Evolutionary conservation across 2,113 vertebrate species (phyloP), one percentile per base, ranked within the genome.

Genomic region (Tragelaphus buxtoni): DNA sequence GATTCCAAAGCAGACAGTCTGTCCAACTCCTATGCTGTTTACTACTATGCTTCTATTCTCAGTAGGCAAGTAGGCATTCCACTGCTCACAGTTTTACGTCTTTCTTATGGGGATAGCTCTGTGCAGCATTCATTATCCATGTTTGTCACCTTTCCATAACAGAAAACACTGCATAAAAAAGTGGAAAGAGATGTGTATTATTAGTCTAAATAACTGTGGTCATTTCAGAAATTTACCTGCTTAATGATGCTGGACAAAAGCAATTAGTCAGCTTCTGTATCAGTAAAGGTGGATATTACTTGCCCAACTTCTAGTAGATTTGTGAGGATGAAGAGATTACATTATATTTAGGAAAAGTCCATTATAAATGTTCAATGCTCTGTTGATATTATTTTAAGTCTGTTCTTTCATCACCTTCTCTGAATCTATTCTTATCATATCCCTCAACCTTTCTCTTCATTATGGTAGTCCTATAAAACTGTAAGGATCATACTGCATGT

Each of bases 191-290:
- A 61, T 49, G 4, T 84, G 42, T 69, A 53, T 24, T 32, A 65
- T 65, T 89, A 63, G 35, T 83, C 32, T 17, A 7, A 74, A 93
- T 49, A 93, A 58, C 10, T 32, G 18, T n/a, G 16, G 22, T 88
- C 39, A 79, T 84, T 65, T 90, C 22, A 88, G 51, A 80, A 93
- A 84, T 55, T 39, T 87, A 28, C 90, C 17, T 80, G 16, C 4
- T 42, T 91, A 32, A 11, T 74, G 30, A 91, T 51, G 35, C 35
- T 35, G 4, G 47, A 39, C 42, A 84, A 90, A 92, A 84, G 18
- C 32, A 82, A 60, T 80, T 26, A 39, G 7, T 89, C 7, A 60
- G 8, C 7, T 92, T 85, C 11, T 95, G 58, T 55, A 80, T 32
- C 26, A 79, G 17, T 63, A 93, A 63, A 81, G 5, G 56, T n/a